phyloP scores from a whole-genome alignment of 2,797 vertebrate genomes.

The Malurus leucopterus region DNA sequence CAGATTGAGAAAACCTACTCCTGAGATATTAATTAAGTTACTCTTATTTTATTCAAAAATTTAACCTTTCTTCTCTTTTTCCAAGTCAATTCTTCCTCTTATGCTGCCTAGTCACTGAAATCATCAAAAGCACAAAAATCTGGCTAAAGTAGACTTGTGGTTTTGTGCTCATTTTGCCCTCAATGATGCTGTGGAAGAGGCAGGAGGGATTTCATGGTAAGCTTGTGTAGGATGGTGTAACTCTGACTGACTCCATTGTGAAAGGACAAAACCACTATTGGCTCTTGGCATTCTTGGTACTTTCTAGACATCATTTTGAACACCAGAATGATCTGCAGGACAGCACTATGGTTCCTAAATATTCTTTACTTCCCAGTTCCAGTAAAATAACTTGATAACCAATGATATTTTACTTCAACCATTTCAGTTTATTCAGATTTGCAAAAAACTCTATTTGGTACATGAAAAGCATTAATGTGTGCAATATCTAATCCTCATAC shows the following conservation, averaged over 20 bases:
- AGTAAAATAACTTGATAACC: background rate
- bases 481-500: background rate
- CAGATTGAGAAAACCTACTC: background rate
- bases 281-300: background rate
- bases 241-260: background rate
- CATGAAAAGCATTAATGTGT: background rate
- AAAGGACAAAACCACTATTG: background rate
- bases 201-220: background rate
- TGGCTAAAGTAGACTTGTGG: background rate
- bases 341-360: background rate
- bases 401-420: background rate
- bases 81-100: background rate
- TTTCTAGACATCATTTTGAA: background rate
- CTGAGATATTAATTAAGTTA: background rate
- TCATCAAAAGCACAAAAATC: background rate
- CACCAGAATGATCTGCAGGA: background rate
- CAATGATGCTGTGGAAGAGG: background rate
- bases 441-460: accelerated
- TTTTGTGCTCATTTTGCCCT: background rate
- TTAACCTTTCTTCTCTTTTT: background rate
- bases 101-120: background rate
- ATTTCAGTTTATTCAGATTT: background rate
- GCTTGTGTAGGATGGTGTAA: background rate
- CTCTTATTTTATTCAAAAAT: background rate
- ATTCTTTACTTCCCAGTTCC: background rate